These are phyloP conservation scores for Avahi laniger DNA, from an alignment of 2,797 vertebrate genomes.

Conservation along the genomic window DNA sequence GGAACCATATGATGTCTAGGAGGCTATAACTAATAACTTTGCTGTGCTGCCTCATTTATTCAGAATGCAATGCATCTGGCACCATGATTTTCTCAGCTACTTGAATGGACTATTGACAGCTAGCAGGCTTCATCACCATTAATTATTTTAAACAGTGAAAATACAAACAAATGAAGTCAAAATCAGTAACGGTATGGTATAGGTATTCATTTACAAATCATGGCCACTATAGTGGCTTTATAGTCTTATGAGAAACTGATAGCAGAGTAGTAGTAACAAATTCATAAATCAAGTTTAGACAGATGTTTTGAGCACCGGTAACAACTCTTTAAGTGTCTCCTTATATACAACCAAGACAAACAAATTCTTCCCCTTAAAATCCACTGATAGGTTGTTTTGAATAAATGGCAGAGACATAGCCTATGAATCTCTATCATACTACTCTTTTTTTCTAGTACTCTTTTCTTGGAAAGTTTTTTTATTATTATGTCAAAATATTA, in stretches of 20 bases:
- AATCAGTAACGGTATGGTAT: background rate
- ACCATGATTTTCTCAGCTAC: background rate
- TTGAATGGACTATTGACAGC: background rate
- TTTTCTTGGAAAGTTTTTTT: background rate
- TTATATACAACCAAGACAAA: background rate
- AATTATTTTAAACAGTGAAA: background rate
- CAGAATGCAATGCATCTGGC: background rate
- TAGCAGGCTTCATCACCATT: background rate
- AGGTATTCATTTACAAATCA: constrained; percentile 8
- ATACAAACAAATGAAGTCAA: constrained; percentile 2
- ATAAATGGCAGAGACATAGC: background rate
- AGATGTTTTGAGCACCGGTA: background rate
- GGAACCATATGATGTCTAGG: background rate
- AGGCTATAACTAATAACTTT: background rate
- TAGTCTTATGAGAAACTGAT: background rate
- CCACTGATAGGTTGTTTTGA: background rate
- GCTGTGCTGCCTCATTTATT: background rate
- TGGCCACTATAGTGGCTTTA: background rate
- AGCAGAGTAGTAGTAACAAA: background rate
- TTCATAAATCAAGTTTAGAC: background rate
- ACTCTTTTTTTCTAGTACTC: background rate
- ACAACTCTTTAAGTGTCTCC: background rate
- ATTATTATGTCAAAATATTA: background rate
- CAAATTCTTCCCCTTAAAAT: background rate
- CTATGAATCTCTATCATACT: background rate